Percentiles rank a stretch among this genome's conserved stretches.
Conservation (phyloP, 1,140 invertebrate genomes). For the Papilio machaon region DNA sequence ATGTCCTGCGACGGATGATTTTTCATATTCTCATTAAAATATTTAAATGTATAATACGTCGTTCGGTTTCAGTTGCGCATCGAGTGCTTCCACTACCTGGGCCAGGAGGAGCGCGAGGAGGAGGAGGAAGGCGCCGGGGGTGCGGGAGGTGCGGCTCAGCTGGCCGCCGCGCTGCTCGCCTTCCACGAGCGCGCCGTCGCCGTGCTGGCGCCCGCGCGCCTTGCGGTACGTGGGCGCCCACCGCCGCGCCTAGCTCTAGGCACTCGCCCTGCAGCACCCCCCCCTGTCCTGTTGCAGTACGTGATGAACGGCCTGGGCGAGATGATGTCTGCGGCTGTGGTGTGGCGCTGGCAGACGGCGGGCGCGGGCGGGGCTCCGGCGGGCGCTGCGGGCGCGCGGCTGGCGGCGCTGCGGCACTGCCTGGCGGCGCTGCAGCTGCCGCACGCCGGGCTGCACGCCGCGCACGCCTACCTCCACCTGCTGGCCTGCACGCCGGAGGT, state of each 20-base stretch:
- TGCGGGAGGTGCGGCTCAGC: constrained; percentile 57
- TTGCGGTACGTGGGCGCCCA: constrained; percentile 83
- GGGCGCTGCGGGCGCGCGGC: constrained; percentile 84
- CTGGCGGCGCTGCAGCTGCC: constrained; percentile 72
- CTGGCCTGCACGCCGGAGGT: constrained; percentile 93
- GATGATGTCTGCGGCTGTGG: constrained; percentile 79
- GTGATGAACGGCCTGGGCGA: constrained; percentile 95
- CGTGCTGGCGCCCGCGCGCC: constrained; percentile 86
- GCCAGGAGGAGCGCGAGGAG: constrained; percentile 57
- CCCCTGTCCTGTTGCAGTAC: constrained; percentile 84
- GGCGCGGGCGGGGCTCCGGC: constrained; percentile 87
- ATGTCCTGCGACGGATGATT: constrained; percentile 14
- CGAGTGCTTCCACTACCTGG: constrained; percentile 97
- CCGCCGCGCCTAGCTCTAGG: no score
- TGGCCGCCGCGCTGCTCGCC: constrained; percentile 68
- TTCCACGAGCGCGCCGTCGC: constrained; percentile 68
- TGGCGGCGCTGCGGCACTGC: constrained; percentile 73
- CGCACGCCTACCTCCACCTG: constrained; percentile 94
- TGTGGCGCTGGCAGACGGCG: constrained; percentile 77
- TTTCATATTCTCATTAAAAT: no score
- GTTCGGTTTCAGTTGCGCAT: constrained; percentile 86
- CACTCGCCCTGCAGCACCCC: background rate
- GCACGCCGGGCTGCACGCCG: constrained; percentile 82
- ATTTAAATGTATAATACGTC: no score
- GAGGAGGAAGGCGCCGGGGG: constrained; percentile 49